Evolutionary conservation across 2,888 invertebrate genomes (phyloP), one percentile per base, ranked within the genome.

Genomic region (Muschampia plurimacula): DNA sequence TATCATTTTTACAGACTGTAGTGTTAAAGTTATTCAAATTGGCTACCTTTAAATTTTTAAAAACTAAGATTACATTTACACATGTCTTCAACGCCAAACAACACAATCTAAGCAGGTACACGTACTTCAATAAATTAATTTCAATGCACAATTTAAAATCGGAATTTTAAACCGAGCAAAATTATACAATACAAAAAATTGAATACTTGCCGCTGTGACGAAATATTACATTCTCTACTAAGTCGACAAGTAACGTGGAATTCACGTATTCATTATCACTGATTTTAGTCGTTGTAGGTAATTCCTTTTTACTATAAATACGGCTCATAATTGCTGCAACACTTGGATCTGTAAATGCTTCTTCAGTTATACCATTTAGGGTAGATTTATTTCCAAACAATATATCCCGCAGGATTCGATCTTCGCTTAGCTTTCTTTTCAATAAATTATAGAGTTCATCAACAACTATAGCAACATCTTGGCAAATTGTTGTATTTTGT

Each of bases 211-310:
- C 90, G 71, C 84, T 84, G 74, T 84, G 89, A 81, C 90, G 85
- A 80, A 93, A 93, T 78, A 94, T 93, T 10, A 94, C 89, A 55
- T 93, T 92, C 83, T 93, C 92, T 10, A 94, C 89, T 74, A 94
- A 88, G 84, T 94, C 89, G 6, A 88, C 91, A 39, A 94, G 85
- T 69, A 93, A 80, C 12, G 93, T 93, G 52, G 93, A 93, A 81
- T 94, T 93, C 0, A 92, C 79, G 67, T 82, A 81, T 72, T 92
- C 89, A 74, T 76, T 84, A 41, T 86, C 80, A 2, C 86, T 81
- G 46, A 81, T 66, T 79, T 82, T 89, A 9, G 77, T 77, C 15
- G 87, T 87, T 0, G 88, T 88, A 10, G 83, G n/a, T 8, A 80
- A 67, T 68, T 79, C 80, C 77, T 87, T 90, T 75, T 87, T 90